Evolutionary conservation across 2,797 vertebrate genomes (phyloP).

Genomic region (Alca torda): DNA sequence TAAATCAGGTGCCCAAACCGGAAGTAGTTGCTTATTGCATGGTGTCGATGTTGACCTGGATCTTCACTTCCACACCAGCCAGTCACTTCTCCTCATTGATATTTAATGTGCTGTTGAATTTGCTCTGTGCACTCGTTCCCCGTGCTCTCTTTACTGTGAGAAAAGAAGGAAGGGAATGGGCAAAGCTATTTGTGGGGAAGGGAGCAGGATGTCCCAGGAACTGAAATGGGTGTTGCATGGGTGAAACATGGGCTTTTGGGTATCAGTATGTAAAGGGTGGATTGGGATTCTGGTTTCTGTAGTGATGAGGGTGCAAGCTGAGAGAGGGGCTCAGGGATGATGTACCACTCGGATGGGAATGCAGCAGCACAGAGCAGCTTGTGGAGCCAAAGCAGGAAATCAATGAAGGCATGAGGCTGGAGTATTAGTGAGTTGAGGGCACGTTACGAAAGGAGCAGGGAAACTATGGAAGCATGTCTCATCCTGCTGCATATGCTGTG

Average conservation of each 20-base stretch:
- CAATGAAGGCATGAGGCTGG: background rate
- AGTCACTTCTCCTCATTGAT: background rate
- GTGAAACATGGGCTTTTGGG: background rate
- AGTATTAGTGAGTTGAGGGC: background rate
- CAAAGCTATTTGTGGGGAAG: background rate
- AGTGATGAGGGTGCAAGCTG: background rate
- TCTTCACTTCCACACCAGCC: background rate
- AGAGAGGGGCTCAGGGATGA: fast-evolving
- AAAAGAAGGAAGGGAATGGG: background rate
- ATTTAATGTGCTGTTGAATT: background rate
- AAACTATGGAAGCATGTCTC: background rate
- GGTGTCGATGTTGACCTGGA: background rate
- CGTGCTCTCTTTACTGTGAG: background rate
- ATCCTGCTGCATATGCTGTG: background rate
- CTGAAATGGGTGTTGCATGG: background rate
- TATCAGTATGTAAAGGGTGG: background rate
- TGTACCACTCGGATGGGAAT: background rate
- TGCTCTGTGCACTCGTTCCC: background rate
- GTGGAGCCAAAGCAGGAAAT: background rate
- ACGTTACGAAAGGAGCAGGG: background rate
- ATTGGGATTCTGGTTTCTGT: background rate
- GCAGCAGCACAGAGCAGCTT: background rate
- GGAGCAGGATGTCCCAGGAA: background rate
- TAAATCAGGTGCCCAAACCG: background rate
- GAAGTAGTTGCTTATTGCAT: background rate